Evolutionary conservation across 2,888 invertebrate species (phyloP).

Genomic region (Sussaba pulchella): DNA sequence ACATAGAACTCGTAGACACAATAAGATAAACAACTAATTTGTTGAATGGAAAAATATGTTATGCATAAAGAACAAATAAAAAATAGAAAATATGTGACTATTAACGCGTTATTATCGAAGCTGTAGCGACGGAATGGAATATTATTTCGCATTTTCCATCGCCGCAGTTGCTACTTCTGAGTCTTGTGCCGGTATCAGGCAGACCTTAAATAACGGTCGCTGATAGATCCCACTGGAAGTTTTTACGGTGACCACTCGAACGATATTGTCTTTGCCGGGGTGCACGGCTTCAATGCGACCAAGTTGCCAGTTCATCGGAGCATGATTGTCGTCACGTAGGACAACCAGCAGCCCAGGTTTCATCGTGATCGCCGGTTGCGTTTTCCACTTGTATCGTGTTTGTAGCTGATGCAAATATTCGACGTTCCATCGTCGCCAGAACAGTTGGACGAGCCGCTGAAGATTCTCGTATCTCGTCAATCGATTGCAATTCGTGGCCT

Average conservation of each 20-base stretch:
- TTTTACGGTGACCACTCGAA: conserved; percentile 26
- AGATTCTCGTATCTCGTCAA: background rate
- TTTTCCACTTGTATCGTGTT: no score
- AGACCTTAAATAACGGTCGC: conserved; percentile 7
- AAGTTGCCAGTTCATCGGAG: conserved; percentile 37
- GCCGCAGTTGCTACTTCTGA: background rate
- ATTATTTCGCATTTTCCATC: background rate
- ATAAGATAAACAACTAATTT: background rate
- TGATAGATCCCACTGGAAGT: background rate
- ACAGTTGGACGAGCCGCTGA: background rate
- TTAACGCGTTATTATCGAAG: no score
- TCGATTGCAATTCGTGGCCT: conserved; percentile 20
- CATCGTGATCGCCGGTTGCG: background rate
- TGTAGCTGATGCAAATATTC: background rate
- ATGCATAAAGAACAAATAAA: background rate
- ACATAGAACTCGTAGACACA: background rate
- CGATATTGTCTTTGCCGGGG: conserved; percentile 35
- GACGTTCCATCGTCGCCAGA: background rate
- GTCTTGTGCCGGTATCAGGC: conserved; percentile 22
- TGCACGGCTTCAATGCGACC: conserved; percentile 26
- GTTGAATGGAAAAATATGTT: background rate
- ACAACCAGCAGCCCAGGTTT: conserved; percentile 24
- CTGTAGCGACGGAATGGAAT: background rate
- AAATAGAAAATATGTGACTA: background rate
- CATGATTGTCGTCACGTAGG: conserved; percentile 23